Percentiles rank a stretch among this genome's conserved stretches.
Conservation (phyloP, 2,888 invertebrate genomes). For the Drosophila setosimentum region DNA sequence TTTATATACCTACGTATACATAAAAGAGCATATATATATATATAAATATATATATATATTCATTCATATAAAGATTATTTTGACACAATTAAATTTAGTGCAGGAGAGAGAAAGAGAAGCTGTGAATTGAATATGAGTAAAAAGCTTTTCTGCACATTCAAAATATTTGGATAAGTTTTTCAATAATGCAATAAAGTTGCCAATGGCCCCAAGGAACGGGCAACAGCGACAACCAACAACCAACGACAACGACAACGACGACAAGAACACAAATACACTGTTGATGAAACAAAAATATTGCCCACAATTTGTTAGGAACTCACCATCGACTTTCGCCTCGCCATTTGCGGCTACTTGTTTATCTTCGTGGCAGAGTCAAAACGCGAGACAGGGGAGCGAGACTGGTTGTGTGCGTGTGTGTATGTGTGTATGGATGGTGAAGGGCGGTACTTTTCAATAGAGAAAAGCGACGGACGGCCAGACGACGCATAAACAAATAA, state of each 20-base stretch:
- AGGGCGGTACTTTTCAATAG: slow-evolving; percentile 66
- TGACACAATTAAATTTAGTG: slow-evolving; percentile 51
- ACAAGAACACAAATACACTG: slow-evolving; percentile 61
- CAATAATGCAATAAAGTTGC: slow-evolving; percentile 81
- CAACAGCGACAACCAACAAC: slow-evolving; percentile 12
- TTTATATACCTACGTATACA: neutral
- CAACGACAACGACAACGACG: slow-evolving; percentile 13
- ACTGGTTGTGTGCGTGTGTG: neutral
- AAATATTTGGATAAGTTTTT: slow-evolving; percentile 81
- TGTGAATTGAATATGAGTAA: slow-evolving; percentile 70
- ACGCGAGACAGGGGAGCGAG: slow-evolving; percentile 1
- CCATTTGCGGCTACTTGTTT: slow-evolving; percentile 79
- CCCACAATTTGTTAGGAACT: slow-evolving; percentile 77
- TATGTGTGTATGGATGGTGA: neutral
- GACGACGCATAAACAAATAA: slow-evolving; percentile 76
- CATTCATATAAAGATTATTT: slow-evolving; percentile 31
- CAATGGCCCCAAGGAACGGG: slow-evolving; percentile 51
- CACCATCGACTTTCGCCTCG: slow-evolving; percentile 51
- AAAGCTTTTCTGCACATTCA: slow-evolving; percentile 77
- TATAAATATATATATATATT: neutral
- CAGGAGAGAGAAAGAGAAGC: neutral
- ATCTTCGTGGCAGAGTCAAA: slow-evolving; percentile 48
- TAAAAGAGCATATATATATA: neutral
- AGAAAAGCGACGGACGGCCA: slow-evolving; percentile 58
- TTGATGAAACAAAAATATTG: slow-evolving; percentile 81